Percentiles rank a stretch among this genome's conserved stretches.
These are phyloP conservation scores for Drosophila neotestacea DNA, from an alignment of 2,888 invertebrate genomes.

Conservation along the genomic window DNA sequence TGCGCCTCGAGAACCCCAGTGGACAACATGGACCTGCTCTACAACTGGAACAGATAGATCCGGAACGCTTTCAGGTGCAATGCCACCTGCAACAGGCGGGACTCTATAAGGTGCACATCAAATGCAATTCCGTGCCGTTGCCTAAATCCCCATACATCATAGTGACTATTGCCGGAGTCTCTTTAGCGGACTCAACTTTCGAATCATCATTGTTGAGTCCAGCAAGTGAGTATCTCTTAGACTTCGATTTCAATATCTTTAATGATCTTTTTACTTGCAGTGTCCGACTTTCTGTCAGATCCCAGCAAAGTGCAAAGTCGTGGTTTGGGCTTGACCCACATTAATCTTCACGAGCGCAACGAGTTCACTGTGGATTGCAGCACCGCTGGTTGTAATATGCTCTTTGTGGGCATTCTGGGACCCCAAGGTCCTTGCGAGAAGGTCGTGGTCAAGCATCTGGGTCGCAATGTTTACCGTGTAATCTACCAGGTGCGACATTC, in stretches of 20 bases:
- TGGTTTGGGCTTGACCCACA: slow-evolving; percentile 78
- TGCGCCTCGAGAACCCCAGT: slow-evolving; percentile 82
- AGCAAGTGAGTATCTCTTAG: slow-evolving; percentile 16
- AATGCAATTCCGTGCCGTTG: slow-evolving; percentile 82
- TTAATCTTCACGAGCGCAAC: slow-evolving; percentile 81
- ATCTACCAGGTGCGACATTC: slow-evolving; percentile 95
- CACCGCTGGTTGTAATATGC: slow-evolving; percentile 92
- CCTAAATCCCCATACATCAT: slow-evolving; percentile 83
- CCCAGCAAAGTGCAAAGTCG: slow-evolving; percentile 79
- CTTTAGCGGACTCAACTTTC: slow-evolving; percentile 3
- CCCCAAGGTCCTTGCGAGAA: slow-evolving; percentile 99
- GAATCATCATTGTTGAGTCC: slow-evolving; percentile 5
- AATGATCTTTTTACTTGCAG: slow-evolving; percentile 46
- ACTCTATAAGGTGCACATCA: slow-evolving; percentile 83
- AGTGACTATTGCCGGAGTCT: slow-evolving; percentile 75
- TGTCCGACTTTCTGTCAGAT: slow-evolving; percentile 79
- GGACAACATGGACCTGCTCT: slow-evolving; percentile 69
- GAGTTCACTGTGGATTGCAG: slow-evolving; percentile 84
- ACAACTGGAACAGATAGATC: slow-evolving; percentile 77
- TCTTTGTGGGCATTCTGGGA: slow-evolving; percentile 97
- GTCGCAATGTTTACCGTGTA: slow-evolving; percentile 95
- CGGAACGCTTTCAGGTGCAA: slow-evolving; percentile 79
- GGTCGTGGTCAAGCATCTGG: slow-evolving; percentile 95
- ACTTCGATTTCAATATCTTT: background rate
- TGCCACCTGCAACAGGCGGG: slow-evolving; percentile 76